These are phyloP conservation scores for Philonicus albiceps DNA, from an alignment of 2,888 invertebrate species.

Conservation along the genomic window DNA sequence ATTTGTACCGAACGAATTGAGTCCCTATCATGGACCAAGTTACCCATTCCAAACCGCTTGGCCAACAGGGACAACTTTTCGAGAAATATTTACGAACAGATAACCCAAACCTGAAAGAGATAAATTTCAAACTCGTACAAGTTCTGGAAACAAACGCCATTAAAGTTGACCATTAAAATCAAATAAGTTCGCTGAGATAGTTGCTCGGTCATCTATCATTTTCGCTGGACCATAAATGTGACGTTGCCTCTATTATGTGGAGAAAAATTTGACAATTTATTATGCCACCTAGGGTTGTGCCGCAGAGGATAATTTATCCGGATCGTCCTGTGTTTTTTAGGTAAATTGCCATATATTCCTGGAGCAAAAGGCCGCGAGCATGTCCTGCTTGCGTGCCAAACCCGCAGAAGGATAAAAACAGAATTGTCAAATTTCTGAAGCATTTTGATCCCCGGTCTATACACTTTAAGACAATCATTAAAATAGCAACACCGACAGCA, in stretches of 20 bases:
- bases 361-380: background rate
- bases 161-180: conserved; percentile 41
- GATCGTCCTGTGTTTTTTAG: background rate
- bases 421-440: background rate
- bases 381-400: background rate
- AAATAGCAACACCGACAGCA: background rate
- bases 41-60: background rate
- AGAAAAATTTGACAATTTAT: conserved; percentile 31
- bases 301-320: conserved; percentile 10
- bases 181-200: conserved; percentile 34
- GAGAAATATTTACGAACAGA: conserved; percentile 38
- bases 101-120: conserved; percentile 33
- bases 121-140: conserved; percentile 34
- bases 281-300: conserved; percentile 6
- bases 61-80: conserved; percentile 32
- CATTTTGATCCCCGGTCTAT: background rate
- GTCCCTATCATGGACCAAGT: background rate
- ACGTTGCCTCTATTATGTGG: conserved; percentile 19
- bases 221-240: conserved; percentile 28
- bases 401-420: background rate
- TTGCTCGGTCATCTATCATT: conserved; percentile 21
- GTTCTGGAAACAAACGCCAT: conserved; percentile 37
- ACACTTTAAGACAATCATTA: background rate
- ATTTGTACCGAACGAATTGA: background rate
- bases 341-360: background rate